Base-by-base conservation (phyloP, 2,888 invertebrate genomes). In the Horisme vitalbata region DNA sequence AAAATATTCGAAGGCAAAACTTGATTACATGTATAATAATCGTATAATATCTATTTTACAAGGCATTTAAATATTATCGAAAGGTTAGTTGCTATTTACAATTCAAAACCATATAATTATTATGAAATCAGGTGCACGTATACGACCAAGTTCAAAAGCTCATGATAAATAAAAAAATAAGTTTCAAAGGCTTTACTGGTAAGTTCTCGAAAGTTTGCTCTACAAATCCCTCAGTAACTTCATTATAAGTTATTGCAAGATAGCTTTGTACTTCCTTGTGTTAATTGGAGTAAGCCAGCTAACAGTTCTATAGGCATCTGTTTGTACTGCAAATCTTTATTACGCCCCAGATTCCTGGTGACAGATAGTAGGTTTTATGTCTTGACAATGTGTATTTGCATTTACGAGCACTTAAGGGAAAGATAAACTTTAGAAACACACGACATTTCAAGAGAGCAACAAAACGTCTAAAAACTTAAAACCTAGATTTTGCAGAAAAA, bases 281-380 rank as follows among this genome's bases (percentile, higher is more conserved):
- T 41, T 46, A 46, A 46, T 46, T 41, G 36, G 36, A 46, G 46
- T 41, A 32, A 41, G 32, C 14, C 36, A 36, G 27, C 33, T 45
- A 43, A 33, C 41, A 41, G 46, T 41, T 21, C 27, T 28, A 21
- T 15, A 35, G 35, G 31, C 32, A 41, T 47, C 41, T 47, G 45
- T 46, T 46, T 39, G 43, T 35, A 33, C 32, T 39, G 36, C 32
- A 36, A 44, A 44, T 49, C 44, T 44, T 49, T 44, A 44, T 49
- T 44, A 49, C 39, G 44, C 21, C 44, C 48, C 21, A 44, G 48
- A 48, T 48, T 38, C 43, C 24, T 4, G 18, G 28, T 27, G 31
- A 41, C 44, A 45, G 49, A 49, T 45, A 43, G 34, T 38, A 44
- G 35, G 49, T 49, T 44, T 39, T 41, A 49, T 41, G 48, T 30